Evolutionary conservation across 1,140 invertebrate genomes (phyloP), one percentile per base, ranked within the genome.

Genomic region (Anastrepha obliqua): DNA sequence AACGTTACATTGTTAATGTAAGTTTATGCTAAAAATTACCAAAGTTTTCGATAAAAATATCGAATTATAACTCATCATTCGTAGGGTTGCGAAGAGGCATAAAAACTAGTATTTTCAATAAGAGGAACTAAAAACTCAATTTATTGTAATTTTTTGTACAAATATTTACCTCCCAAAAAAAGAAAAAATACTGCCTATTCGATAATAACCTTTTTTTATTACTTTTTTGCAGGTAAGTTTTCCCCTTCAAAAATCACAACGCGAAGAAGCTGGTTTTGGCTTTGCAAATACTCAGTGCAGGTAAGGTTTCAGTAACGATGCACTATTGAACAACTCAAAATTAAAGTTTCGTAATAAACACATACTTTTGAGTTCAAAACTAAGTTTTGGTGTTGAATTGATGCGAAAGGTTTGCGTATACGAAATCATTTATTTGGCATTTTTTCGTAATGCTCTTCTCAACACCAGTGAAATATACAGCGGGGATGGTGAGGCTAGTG

Each of bases 141-240:
- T 29, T 0, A 29, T 29, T 29, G 29, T 29, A 29, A 29, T 29
- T 29, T 29, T 29, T 29, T 29, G 29, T 29, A 1, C 1, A 29
- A 29, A 29, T 29, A 29, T 29, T 29, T 29, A 29, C 29, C 1
- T 29, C 29, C 29, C 29, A 29, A 29, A 29, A 29, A 29, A 29
- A 29, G 29, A 29, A 29, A 29, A 29, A 29, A 29, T 29, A 29
- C 29, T 29, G 1, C 29, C 29, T 29, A 29, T 29, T 29, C 29
- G 29, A 55, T 55, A 55, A 55, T 74, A 51, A 74, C 4, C 47
- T 81, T 55, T 55, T 17, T 78, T n/a, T 51, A 51, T 81, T 81
- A 29, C 55, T 13, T 5, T 55, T 55, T 81, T 81, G 0, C 47
- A 81, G 74, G 74, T 81, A 81, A 81, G 74, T 81, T 58, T 81